These are phyloP conservation scores for Prionace glauca DNA, from an alignment of 2,797 vertebrate species.

Conservation along the genomic window DNA sequence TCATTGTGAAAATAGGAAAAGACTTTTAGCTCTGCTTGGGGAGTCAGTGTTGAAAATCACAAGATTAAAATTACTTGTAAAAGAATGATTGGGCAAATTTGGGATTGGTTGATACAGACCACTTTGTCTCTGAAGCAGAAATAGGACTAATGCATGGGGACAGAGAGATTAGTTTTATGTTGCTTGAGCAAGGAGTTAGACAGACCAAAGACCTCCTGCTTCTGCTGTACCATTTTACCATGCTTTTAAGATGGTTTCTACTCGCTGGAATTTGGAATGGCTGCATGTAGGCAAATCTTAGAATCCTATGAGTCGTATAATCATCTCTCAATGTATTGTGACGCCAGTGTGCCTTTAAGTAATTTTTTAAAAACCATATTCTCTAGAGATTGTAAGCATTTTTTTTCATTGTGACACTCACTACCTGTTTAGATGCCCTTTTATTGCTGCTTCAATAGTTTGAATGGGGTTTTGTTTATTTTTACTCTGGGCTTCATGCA, in stretches of 20 bases:
- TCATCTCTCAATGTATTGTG: neutral
- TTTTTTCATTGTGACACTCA: too few species aligned
- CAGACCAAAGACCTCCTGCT: too few species aligned
- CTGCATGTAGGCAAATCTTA: neutral
- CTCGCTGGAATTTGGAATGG: neutral
- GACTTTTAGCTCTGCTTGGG: neutral
- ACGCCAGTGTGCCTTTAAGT: too few species aligned
- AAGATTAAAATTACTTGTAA: neutral
- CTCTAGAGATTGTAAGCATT: too few species aligned
- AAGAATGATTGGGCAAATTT: neutral
- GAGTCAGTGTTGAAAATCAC: neutral
- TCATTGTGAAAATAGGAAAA: neutral
- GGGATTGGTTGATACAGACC: too few species aligned
- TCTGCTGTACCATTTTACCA: neutral
- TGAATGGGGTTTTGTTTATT: too few species aligned
- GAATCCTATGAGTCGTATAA: neutral
- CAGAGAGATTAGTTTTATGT: neutral
- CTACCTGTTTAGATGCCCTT: too few species aligned
- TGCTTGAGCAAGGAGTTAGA: neutral
- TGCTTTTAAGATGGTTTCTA: neutral
- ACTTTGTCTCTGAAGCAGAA: neutral
- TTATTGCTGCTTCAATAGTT: too few species aligned
- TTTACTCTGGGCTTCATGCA: too few species aligned
- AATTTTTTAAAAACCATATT: too few species aligned
- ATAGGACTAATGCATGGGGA: neutral